Base-by-base conservation (phyloP, 2,888 invertebrate species). In the Lycocerus yunnanus region DNA sequence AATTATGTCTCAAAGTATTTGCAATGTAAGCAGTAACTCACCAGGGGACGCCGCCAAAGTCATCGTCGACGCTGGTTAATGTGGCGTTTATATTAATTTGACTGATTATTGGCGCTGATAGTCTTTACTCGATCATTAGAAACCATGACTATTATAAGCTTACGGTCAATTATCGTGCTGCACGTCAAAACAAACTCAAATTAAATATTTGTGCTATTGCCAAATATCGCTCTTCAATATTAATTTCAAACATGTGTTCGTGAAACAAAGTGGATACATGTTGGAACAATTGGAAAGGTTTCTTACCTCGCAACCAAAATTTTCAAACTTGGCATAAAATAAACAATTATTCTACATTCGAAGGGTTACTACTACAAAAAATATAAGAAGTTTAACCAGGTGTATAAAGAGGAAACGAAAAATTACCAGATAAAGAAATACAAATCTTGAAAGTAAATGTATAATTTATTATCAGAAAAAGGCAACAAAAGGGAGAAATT, bases 21-120 rank as follows among this genome's bases (percentile, higher is more conserved):
- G 81, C 81, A 83, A 82, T 83, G 81, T 81, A 77, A 79, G 76
- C 80, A 78, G 77, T 77, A 74, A 75, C 83, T 77, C 85, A 61
- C 79, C 83, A 82, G 85, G 85, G 77, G 84, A 82, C 79, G 74
- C 77, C 78, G 81, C 83, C 85, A 85, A 85, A 86, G 84, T 82
- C 80, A 83, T 85, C 85, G 85, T 83, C 83, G 81, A 80, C 82
- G 83, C 83, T 83, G 83, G 81, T 83, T 84, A 84, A 84, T 83
- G 83, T 83, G 84, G 83, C 84, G 82, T 84, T 80, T 82, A 84
- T 84, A 84, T 84, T 84, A 84, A 85, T 85, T 85, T 84, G 83
- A 82, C 80, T 81, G 83, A 85, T 85, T 75, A 75, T 72, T 75
- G 69, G 72, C 65, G 68, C 72, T 69, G 75, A 75, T 75, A 75